Evolutionary conservation across 1,140 invertebrate species (phyloP).

Genomic region (Nymphalis io): DNA sequence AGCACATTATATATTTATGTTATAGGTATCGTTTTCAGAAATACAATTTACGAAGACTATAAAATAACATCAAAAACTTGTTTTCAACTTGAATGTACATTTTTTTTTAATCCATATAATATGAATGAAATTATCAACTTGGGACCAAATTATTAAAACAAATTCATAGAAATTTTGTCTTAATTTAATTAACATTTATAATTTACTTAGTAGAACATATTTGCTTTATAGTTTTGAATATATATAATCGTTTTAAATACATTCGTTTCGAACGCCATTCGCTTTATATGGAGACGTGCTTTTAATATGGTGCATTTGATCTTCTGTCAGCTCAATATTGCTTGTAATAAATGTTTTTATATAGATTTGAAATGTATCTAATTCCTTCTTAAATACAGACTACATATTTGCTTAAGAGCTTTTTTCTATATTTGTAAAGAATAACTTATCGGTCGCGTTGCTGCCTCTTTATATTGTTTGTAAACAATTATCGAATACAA

Average conservation of each 20-base stretch:
- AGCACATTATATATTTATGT: constrained; percentile 7
- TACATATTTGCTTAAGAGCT: too few relatives aligned
- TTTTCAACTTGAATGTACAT: not conserved
- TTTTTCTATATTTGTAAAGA: too few relatives aligned
- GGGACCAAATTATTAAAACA: constrained; percentile 7
- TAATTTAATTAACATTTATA: too few relatives aligned
- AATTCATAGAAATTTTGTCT: not conserved
- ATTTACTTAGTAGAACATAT: too few relatives aligned
- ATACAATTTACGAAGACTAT: too few relatives aligned
- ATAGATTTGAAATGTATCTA: not conserved
- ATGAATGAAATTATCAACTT: not conserved
- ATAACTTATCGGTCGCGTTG: too few relatives aligned
- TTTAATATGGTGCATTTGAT: not conserved
- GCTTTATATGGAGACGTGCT: not conserved
- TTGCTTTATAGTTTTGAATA: too few relatives aligned
- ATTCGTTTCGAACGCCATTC: not conserved
- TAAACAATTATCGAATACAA: too few relatives aligned
- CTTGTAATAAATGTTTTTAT: not conserved
- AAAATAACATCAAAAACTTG: too few relatives aligned
- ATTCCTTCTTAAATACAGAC: too few relatives aligned
- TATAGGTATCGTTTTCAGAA: not conserved
- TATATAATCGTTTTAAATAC: not conserved
- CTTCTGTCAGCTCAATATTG: not conserved
- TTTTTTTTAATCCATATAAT: constrained; percentile 1
- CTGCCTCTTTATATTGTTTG: too few relatives aligned